These are phyloP conservation scores for Pygocentrus nattereri DNA, from an alignment of 2,797 vertebrate genomes.

Conservation along the genomic window DNA sequence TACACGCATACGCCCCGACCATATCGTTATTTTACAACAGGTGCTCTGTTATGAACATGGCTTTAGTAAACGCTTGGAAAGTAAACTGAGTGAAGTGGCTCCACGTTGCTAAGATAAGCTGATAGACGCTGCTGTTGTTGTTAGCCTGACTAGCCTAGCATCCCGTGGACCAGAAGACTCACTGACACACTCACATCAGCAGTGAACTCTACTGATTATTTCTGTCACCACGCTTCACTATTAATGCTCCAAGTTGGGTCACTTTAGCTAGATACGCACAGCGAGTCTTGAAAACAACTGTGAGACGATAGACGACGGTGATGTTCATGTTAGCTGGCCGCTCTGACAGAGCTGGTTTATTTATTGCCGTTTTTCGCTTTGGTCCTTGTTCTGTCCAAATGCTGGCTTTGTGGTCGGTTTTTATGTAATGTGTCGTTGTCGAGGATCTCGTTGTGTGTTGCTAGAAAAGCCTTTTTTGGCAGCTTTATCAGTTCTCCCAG, in stretches of 20 bases:
- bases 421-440: conserved; percentile 14
- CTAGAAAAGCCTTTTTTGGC: too few relatives aligned
- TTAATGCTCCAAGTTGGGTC: not conserved
- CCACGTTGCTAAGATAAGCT: not conserved
- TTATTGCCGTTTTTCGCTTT: conserved; percentile 12
- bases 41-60: not conserved
- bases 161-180: not conserved
- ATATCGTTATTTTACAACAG: not conserved
- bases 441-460: too few relatives aligned
- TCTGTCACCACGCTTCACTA: not conserved
- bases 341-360: conserved; percentile 3
- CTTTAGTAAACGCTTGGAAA: not conserved
- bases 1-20: not conserved
- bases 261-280: not conserved
- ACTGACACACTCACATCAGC: not conserved
- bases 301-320: conserved; percentile 21
- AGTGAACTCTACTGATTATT: not conserved
- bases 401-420: conserved; percentile 70
- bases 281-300: not conserved
- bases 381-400: conserved; percentile 45
- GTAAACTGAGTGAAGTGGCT: not conserved
- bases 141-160: conserved; percentile 12
- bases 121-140: conserved; percentile 24
- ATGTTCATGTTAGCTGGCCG: not conserved
- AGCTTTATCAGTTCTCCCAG: too few relatives aligned